Base-by-base conservation (phyloP, 2,113 vertebrate genomes). In the Oostethus manadensis region DNA sequence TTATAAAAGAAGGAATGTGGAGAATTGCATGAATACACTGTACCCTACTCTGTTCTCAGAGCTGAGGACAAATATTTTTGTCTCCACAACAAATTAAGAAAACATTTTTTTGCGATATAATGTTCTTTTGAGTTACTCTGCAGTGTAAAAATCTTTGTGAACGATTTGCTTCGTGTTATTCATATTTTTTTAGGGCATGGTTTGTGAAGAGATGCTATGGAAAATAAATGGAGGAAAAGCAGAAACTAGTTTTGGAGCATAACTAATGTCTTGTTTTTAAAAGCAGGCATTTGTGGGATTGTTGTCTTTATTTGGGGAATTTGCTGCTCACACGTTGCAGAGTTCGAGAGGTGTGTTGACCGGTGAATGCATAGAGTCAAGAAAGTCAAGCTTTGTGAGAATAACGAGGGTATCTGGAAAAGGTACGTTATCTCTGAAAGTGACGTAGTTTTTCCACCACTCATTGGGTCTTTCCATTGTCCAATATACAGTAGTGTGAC, bases 291-390 rank as follows among this genome's bases (percentile, higher is more conserved):
- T 35, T 11, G 10, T 35, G 29, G n/a, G 51, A 21, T 40, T 42
- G 56, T 18, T 17, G n/a, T 21, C 16, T 17, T 8, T 17, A 4
- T 51, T 45, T 26, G 21, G 22, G 35, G n/a, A n/a, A 5, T 10
- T 63, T 64, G 53, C 33, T 70, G 10, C 66, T 47, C 26, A 6
- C 21, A 76, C 92, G 89, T 93, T 89, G 79, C 88, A 90, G 75
- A 79, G 79, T 87, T 78, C 84, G 83, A 87, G 77, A 87, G 87
- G 91, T 67, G 87, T 20, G 87, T 89, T 64, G 81, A 89, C 89
- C 85, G 75, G 94, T 97, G 95, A 88, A 97, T 97, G 96, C 92
- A 93, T 93, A 96, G 93, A 91, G 91, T 93, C 89, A 97, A 98
- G 93, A 95, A 92, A 90, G 86, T 94, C 64, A 94, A 92, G 79